phyloP scores from a whole-genome alignment of 2,888 invertebrate genomes.

The Leistus spinibarbis region DNA sequence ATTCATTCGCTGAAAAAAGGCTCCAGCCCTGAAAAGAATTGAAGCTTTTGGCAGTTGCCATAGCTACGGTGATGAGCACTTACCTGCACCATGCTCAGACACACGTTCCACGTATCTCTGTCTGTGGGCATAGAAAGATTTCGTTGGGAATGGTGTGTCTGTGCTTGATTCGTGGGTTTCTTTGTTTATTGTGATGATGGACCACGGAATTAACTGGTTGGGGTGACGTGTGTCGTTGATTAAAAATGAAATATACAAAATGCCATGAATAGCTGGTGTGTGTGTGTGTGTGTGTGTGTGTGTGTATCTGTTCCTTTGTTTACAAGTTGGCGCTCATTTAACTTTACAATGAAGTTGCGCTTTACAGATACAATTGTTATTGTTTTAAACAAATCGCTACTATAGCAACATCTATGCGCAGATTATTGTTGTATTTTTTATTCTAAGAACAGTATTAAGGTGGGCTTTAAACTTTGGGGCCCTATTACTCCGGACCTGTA shows the following conservation, averaged over 20 bases:
- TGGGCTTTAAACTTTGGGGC: too few species aligned
- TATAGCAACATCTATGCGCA: too few species aligned
- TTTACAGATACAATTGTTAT: too few species aligned
- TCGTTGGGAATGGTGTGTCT: background rate
- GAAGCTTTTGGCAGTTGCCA: background rate
- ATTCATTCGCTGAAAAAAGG: background rate
- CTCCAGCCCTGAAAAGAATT: background rate
- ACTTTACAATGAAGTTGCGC: too few species aligned
- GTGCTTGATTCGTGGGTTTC: background rate
- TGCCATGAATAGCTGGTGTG: background rate
- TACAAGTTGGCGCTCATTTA: too few species aligned
- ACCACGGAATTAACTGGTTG: background rate
- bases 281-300: background rate
- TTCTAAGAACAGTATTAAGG: too few species aligned
- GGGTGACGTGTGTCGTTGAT: background rate
- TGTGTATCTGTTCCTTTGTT: too few species aligned
- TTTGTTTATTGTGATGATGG: background rate
- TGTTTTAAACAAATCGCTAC: too few species aligned
- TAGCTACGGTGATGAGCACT: background rate
- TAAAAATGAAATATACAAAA: background rate
- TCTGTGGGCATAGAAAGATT: background rate
- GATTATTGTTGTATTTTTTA: too few species aligned
- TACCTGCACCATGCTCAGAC: background rate
- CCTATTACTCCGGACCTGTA: too few species aligned
- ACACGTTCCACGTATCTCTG: background rate